A percentile compares a stretch with the other conserved stretches of the same genome.
Evolutionary conservation across 1,140 invertebrate genomes (phyloP).

Genomic region (Zaprionus lachaisei): DNA sequence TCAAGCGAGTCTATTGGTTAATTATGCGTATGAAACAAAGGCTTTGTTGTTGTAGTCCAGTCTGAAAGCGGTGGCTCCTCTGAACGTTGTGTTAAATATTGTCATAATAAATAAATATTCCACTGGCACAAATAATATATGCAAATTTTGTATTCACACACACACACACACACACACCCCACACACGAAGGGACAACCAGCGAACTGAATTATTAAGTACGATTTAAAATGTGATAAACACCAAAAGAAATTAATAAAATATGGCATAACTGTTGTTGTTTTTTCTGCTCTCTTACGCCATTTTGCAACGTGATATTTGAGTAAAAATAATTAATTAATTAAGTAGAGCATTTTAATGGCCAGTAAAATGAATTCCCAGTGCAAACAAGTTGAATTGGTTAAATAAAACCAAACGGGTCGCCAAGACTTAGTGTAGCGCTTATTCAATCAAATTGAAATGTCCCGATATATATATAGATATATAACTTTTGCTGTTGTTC

Average conservation of each 20-base stretch:
- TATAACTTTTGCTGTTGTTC: background rate
- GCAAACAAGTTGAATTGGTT: conserved; percentile 19
- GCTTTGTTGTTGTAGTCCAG: background rate
- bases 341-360: conserved; percentile 13
- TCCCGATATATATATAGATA: background rate
- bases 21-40: conserved; percentile 43
- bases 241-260: conserved; percentile 49
- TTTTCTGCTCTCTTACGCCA: background rate
- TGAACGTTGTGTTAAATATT: conserved; percentile 54
- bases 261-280: conserved; percentile 39
- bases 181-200: background rate
- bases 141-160: conserved; percentile 39
- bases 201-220: conserved; percentile 68
- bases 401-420: background rate
- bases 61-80: conserved; percentile 14
- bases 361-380: background rate
- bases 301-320: conserved; percentile 8
- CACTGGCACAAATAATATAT: conserved; percentile 57
- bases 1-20: conserved; percentile 40
- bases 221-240: conserved; percentile 69
- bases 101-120: conserved; percentile 77
- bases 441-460: background rate
- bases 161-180: background rate
- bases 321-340: conserved; percentile 29
- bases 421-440: background rate